Evolutionary conservation across 2,888 invertebrate genomes (phyloP).

Genomic region (Petrolisthes cinctipes): DNA sequence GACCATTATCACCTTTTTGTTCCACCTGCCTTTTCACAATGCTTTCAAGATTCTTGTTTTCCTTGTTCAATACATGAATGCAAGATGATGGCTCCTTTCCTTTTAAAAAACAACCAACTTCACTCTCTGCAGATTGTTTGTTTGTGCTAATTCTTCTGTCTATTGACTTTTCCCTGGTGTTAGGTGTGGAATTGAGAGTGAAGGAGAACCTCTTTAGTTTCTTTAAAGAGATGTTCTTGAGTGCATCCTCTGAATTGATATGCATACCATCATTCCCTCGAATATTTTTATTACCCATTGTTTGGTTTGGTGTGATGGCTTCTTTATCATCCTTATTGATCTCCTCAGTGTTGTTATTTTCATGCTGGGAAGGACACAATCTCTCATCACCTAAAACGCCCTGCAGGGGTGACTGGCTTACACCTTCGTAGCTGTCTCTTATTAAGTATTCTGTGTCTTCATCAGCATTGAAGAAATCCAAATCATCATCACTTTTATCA

Average conservation of each 20-base stretch:
- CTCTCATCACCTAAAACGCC: not conserved
- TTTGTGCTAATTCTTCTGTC: not conserved
- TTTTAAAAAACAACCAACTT: not conserved
- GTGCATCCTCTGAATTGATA: not conserved
- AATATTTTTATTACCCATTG: not conserved
- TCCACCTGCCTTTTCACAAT: no score
- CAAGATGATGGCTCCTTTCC: no score
- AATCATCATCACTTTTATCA: conserved; percentile 25
- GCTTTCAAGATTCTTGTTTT: no score
- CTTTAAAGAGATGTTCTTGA: not conserved
- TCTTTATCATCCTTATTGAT: not conserved
- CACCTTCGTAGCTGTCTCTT: not conserved
- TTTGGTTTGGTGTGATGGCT: not conserved
- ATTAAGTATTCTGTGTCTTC: not conserved
- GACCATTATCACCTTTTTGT: no score
- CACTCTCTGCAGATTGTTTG: not conserved
- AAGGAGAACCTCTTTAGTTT: conserved; percentile 1
- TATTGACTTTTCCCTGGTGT: not conserved
- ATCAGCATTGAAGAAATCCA: not conserved
- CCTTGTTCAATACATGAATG: no score
- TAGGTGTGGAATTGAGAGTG: not conserved
- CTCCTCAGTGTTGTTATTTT: not conserved
- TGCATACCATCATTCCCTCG: not conserved
- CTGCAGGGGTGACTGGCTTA: not conserved
- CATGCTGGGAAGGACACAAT: not conserved